Evolutionary conservation across 2,113 vertebrate species (phyloP).

Genomic region (Patagioenas fasciata): DNA sequence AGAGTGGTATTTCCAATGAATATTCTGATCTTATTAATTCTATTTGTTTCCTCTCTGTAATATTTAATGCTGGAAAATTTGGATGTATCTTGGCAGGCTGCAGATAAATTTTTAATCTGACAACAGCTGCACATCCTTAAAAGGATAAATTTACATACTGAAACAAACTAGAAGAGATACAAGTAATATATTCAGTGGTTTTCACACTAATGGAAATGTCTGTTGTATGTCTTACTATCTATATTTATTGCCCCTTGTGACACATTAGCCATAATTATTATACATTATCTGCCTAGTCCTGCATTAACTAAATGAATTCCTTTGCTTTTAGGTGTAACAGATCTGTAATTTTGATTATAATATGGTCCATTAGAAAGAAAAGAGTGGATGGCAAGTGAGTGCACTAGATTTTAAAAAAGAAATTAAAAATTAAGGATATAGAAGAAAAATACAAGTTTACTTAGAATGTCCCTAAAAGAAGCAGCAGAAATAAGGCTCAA

Average conservation of each 20-base stretch:
- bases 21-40: constrained; percentile 52
- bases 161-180: background rate
- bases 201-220: constrained; percentile 15
- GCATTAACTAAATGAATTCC: constrained; percentile 28
- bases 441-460: background rate
- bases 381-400: background rate
- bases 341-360: constrained; percentile 29
- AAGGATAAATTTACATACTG: constrained; percentile 37
- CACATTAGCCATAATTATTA: constrained; percentile 26
- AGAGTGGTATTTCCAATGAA: constrained; percentile 2
- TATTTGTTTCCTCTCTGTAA: constrained; percentile 27
- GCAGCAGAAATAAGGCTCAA: background rate
- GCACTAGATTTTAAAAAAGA: background rate
- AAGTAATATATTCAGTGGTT: background rate
- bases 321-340: constrained; percentile 14
- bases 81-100: background rate
- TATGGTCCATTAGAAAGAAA: background rate
- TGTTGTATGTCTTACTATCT: background rate
- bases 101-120: constrained; percentile 54
- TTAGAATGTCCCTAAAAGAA: background rate
- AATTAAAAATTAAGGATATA: background rate
- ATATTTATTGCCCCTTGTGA: constrained; percentile 10
- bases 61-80: background rate
- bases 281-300: background rate
- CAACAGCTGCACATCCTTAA: constrained; percentile 25